These are phyloP conservation scores for Zhuqinia jingwanae DNA, from an alignment of 2,888 invertebrate species.

Conservation along the genomic window DNA sequence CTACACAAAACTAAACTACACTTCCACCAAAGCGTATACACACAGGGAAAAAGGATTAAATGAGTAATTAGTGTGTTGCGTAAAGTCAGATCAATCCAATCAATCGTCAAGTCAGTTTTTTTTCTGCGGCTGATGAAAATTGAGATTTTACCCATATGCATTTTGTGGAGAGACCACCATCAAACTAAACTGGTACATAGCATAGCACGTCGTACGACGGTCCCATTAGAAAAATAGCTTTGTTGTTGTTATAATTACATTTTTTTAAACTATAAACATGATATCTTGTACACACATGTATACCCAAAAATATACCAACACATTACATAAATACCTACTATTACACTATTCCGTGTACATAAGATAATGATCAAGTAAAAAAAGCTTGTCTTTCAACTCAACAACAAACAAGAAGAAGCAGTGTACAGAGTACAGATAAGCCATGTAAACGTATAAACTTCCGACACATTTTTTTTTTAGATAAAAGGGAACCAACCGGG, in stretches of 20 bases:
- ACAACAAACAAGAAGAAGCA: not conserved
- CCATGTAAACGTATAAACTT: not conserved
- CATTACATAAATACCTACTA: no score
- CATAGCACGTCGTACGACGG: slow-evolving; percentile 13
- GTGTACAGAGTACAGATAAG: not conserved
- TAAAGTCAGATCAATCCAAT: slow-evolving; percentile 50
- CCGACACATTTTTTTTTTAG: slow-evolving; percentile 42
- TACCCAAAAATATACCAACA: no score
- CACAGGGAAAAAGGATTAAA: slow-evolving; percentile 33
- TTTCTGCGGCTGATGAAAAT: not conserved
- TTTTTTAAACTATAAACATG: no score
- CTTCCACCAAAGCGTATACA: no score
- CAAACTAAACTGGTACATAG: no score
- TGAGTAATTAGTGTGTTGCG: slow-evolving; percentile 48
- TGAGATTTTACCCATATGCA: not conserved
- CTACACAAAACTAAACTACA: no score
- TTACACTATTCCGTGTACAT: no score
- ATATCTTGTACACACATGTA: no score
- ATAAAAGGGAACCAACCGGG: not conserved
- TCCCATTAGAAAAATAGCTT: not conserved
- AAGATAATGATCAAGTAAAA: slow-evolving; percentile 28
- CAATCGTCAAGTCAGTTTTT: slow-evolving; percentile 23
- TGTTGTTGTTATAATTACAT: not conserved
- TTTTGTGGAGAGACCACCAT: slow-evolving; percentile 18
- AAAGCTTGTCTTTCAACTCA: slow-evolving; percentile 32